These are phyloP conservation scores for Nixonia krombeini DNA, from an alignment of 1,140 invertebrate species.

Conservation along the genomic window DNA sequence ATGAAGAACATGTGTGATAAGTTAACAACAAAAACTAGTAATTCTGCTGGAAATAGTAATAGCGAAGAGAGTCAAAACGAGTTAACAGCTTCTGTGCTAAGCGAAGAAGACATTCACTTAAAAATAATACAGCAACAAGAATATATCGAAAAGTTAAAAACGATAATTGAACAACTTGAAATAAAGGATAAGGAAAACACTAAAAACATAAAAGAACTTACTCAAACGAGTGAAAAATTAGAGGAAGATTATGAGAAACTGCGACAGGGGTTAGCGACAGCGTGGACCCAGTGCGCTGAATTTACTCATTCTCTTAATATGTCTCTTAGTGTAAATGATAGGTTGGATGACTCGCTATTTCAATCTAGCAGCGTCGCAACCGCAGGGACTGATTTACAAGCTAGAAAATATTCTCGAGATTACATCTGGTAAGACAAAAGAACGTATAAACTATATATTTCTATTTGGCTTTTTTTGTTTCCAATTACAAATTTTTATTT, in stretches of 20 bases:
- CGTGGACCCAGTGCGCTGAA: constrained; percentile 75
- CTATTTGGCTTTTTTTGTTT: too few relatives aligned
- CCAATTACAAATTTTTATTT: too few relatives aligned
- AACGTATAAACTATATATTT: too few relatives aligned
- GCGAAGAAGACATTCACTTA: constrained; percentile 14
- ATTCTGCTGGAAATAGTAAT: constrained; percentile 3
- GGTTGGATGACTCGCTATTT: constrained; percentile 56
- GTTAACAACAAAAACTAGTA: constrained; percentile 29
- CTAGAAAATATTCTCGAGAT: not conserved
- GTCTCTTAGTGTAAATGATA: constrained; percentile 69
- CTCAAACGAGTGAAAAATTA: constrained; percentile 74
- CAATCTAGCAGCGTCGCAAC: too few relatives aligned
- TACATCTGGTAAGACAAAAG: not conserved
- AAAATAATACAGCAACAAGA: constrained; percentile 29
- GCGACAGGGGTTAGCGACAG: constrained; percentile 74
- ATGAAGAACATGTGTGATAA: constrained; percentile 65
- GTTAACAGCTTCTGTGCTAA: not conserved
- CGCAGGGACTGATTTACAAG: not conserved
- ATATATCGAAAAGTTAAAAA: constrained; percentile 48
- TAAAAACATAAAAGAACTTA: constrained; percentile 75
- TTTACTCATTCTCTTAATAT: constrained; percentile 75
- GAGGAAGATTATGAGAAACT: constrained; percentile 74
- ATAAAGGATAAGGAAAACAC: constrained; percentile 73
- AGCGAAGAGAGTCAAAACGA: not conserved
- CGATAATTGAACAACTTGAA: constrained; percentile 43